Conservation (phyloP, 1,140 invertebrate genomes). For the Eulimnadia texana region DNA sequence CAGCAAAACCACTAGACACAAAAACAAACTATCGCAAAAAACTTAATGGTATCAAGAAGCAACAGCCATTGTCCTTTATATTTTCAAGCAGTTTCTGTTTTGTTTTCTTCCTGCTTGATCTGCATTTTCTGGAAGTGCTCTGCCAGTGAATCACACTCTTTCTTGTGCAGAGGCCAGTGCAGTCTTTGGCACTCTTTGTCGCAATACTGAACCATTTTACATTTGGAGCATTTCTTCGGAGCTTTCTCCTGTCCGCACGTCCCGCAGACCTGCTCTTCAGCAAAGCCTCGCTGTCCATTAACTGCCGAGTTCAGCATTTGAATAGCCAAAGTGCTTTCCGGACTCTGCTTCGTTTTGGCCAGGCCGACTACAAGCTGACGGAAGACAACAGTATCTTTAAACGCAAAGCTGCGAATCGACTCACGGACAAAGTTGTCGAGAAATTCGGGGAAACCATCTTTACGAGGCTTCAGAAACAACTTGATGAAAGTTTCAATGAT, state of each 20-base stretch:
- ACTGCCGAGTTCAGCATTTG: constrained; percentile 63
- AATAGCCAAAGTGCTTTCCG: constrained; percentile 39
- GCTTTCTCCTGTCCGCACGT: constrained; percentile 81
- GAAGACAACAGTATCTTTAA: constrained; percentile 68
- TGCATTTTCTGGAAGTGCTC: constrained; percentile 17
- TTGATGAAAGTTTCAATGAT: constrained; percentile 26
- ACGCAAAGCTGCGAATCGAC: constrained; percentile 72
- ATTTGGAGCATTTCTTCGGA: constrained; percentile 85
- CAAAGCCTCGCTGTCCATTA: constrained; percentile 67
- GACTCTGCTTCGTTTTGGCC: constrained; percentile 46
- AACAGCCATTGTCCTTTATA: too few species aligned
- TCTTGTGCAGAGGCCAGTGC: constrained; percentile 95
- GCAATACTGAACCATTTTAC: constrained; percentile 87
- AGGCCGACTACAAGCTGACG: constrained; percentile 59
- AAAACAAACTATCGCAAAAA: too few species aligned
- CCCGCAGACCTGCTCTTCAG: constrained; percentile 54
- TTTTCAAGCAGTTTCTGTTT: too few species aligned
- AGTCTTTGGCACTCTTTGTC: constrained; percentile 82
- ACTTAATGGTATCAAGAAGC: too few species aligned
- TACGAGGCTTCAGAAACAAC: constrained; percentile 50
- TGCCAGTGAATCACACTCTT: constrained; percentile 35
- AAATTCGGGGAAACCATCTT: constrained; percentile 56
- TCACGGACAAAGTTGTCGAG: constrained; percentile 71
- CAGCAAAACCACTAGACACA: too few species aligned
- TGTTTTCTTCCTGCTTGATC: constrained; percentile 13